A percentile compares a stretch with the other conserved stretches of the same genome.
Conservation (phyloP, 2,113 vertebrate genomes). For the Eidolon helvum region DNA sequence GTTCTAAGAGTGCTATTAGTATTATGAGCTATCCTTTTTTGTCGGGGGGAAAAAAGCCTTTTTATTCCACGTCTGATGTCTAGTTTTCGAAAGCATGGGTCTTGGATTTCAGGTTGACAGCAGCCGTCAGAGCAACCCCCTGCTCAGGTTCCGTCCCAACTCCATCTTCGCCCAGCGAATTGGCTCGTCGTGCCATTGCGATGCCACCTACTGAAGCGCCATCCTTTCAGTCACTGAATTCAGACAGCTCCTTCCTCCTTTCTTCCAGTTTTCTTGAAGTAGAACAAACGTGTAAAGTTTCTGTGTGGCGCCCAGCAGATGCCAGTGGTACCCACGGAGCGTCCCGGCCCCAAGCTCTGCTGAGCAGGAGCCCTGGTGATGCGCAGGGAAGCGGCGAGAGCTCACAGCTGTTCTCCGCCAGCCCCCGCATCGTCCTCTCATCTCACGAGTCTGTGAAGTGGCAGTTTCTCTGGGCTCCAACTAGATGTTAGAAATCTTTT, state of each 20-base stretch:
- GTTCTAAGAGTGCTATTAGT: neutral
- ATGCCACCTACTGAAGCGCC: neutral
- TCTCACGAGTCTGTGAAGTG: neutral
- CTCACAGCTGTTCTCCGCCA: neutral
- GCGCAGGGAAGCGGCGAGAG: neutral
- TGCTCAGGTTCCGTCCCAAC: neutral
- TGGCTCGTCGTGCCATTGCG: neutral
- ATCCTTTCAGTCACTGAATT: neutral
- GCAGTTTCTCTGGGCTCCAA: constrained; percentile 3
- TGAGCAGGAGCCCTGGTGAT: neutral
- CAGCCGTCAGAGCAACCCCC: neutral
- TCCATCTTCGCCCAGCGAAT: neutral
- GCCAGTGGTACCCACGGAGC: neutral
- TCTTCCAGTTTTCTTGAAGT: neutral
- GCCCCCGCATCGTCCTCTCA: neutral
- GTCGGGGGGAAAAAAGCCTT: neutral
- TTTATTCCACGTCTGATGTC: neutral
- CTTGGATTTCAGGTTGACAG: neutral
- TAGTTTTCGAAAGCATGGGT: neutral
- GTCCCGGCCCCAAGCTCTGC: neutral
- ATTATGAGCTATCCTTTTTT: neutral
- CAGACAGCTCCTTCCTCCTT: neutral
- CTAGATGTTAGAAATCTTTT: neutral
- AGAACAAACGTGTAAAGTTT: neutral
- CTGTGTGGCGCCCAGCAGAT: neutral